These are phyloP conservation scores for Acanthis flammea DNA, from an alignment of 2,797 vertebrate genomes.

Conservation along the genomic window DNA sequence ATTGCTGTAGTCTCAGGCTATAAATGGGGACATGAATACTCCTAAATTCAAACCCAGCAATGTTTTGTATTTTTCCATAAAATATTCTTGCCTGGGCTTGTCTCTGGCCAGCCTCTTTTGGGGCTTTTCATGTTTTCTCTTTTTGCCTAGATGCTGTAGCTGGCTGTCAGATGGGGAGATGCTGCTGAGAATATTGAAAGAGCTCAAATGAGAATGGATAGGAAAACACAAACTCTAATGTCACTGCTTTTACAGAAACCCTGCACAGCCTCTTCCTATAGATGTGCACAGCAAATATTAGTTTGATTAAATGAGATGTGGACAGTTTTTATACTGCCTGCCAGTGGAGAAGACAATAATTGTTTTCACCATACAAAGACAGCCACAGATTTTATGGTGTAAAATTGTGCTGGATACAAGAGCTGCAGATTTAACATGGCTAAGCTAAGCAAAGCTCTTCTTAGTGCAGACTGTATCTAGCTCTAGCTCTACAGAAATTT, in stretches of 20 bases:
- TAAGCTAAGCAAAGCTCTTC: neutral
- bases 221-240: neutral
- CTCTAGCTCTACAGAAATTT: neutral
- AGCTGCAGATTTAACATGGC: neutral
- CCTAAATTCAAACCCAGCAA: conserved; percentile 8
- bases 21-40: neutral
- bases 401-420: neutral
- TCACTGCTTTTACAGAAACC: neutral
- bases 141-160: neutral
- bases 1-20: conserved; percentile 14
- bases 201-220: neutral
- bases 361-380: neutral
- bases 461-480: neutral
- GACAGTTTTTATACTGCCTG: neutral
- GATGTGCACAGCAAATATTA: neutral
- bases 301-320: neutral
- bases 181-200: neutral
- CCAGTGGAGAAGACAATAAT: neutral
- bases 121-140: neutral
- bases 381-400: neutral
- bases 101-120: neutral
- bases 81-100: neutral
- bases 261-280: neutral
- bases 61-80: conserved; percentile 13
- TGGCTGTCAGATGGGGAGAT: neutral